Percentiles rank a stretch among this genome's conserved stretches.
These are phyloP conservation scores for Yponomeuta evonymella DNA, from an alignment of 2,888 invertebrate species.

Conservation along the genomic window DNA sequence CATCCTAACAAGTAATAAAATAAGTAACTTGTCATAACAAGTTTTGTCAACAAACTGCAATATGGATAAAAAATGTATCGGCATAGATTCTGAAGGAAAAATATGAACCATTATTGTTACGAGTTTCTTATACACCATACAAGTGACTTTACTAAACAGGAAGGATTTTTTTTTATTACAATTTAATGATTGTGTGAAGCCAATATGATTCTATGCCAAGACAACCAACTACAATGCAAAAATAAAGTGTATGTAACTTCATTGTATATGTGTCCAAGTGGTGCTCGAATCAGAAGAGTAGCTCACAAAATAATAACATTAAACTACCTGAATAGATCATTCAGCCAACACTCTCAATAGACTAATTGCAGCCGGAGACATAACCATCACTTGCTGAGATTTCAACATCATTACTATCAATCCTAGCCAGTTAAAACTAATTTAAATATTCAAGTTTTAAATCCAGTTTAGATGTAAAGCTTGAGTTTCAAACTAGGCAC, in stretches of 20 bases:
- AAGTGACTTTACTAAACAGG: no score
- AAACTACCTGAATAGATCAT: not conserved
- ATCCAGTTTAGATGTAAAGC: not conserved
- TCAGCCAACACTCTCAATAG: not conserved
- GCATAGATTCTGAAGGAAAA: constrained; percentile 8
- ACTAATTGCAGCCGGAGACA: not conserved
- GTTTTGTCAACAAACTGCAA: not conserved
- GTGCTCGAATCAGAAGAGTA: not conserved
- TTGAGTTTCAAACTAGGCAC: not conserved
- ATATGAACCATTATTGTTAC: not conserved
- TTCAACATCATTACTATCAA: not conserved
- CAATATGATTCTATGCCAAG: constrained; percentile 9
- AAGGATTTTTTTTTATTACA: no score
- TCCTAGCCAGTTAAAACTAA: not conserved
- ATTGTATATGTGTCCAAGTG: not conserved
- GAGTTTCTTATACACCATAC: not conserved
- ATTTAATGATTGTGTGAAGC: not conserved
- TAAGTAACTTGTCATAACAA: not conserved
- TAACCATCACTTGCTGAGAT: not conserved
- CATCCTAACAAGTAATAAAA: not conserved
- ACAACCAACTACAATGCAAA: not conserved
- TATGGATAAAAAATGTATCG: not conserved
- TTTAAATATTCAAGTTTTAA: not conserved
- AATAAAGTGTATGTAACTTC: not conserved
- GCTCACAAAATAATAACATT: constrained; percentile 8